Base-by-base conservation (phyloP, 2,888 invertebrate genomes). In the Eugnorisma glareosa region DNA sequence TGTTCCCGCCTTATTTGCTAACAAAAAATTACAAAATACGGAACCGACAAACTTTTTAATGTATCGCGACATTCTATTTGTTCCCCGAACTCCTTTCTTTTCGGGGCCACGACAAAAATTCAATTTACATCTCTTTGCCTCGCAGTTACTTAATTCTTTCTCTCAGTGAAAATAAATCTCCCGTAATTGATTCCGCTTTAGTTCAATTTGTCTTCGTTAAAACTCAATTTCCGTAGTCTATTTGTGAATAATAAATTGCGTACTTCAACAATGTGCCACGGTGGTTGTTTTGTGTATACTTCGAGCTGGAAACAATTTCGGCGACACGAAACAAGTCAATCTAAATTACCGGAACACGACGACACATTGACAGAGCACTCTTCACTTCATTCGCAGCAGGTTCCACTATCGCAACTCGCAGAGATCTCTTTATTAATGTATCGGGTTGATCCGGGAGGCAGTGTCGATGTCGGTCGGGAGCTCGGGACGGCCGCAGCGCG, bases 181-280 rank as follows among this genome's bases (percentile, higher is more conserved):
- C 93, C 93, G 93, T 96, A 96, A 96, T 96, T 96, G 96, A 95
- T 96, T 96, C 94, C 93, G 95, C 94, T 96, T 95, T 94, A 95
- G 94, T 96, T 95, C 95, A 95, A 96, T 96, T 95, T 96, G 95
- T 96, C 96, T 96, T 96, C 95, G 95, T 96, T 96, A 96, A 96
- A 96, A 95, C 95, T 94, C 96, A 95, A 96, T 96, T 95, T 95
- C 94, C 94, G 92, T 93, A 94, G 95, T 95, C 95, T 95, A 95
- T 95, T 95, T 95, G 95, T 94, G 94, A 95, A 95, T 95, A 95
- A 96, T 95, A 96, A 96, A 96, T 95, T 94, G 93, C 92, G 93
- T 92, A 93, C 94, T 94, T 93, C 93, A 93, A 91, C 93, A 91
- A 91, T 94, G 93, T 93, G 91, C 91, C 90, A 90, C 91, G 86